Base-by-base conservation (phyloP, 1,140 invertebrate species). In the Trachymyrmex septentrionalis region DNA sequence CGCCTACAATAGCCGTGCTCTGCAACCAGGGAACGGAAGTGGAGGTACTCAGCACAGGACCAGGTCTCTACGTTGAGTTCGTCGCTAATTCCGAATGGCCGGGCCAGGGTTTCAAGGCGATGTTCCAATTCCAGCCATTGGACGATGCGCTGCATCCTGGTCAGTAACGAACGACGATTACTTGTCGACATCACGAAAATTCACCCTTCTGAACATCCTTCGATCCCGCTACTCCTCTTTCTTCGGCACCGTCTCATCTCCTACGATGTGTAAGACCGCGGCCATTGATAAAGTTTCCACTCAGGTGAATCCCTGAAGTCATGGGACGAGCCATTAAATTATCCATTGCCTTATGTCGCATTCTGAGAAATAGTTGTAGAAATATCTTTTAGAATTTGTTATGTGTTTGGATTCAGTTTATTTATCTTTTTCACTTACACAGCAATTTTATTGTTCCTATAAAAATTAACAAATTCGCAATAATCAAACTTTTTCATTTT, bases 31-130 rank as follows among this genome's bases (percentile, higher is more conserved):
- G 96, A 81, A 96, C 96, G 92, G 97, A 97, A 93, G 96, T 97
- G 16, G 97, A 98, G 93, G 96, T 98, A 19, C 95, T 98, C 59
- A 98, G 98, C 57, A 98, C 97, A 19, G 97, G 97, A 27, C 96
- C 97, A 21, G 96, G 98, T 92, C 96, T 98, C 34, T 96, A 97
- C 90, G 96, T 98, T 44, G 97, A 98, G 93, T 98, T 98, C 92
- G 96, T 98, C 57, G 97, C 97, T 21, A 97, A 98, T 92, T 98
- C 97, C 1, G 97, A 98, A 91, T 96, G 96, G 90, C 98, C 98
- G 0, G 97, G 97, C 34, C 97, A 98, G 92, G 98, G 98, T 55
- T 98, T 99, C 95, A 97, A 98, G 93, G 98, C 97, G 48, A 97
- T 96, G 91, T 98, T 97, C 94, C 96, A 97, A 91, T 98, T 98